Percentiles rank a stretch among this genome's conserved stretches.
Evolutionary conservation across 2,113 vertebrate genomes (phyloP).

Genomic region (Cephalopholis sonnerati): DNA sequence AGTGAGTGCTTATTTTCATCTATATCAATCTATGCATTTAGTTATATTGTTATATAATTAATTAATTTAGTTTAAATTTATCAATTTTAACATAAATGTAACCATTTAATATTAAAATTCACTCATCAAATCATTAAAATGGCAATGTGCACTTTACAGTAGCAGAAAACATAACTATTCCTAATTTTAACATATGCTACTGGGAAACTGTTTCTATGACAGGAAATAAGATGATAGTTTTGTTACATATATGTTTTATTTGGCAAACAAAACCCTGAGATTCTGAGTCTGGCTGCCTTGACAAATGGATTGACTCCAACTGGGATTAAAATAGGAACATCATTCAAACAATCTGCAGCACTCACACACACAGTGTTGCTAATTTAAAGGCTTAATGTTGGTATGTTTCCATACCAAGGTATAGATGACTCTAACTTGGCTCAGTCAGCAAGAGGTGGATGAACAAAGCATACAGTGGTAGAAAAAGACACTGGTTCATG

Average conservation of each 20-base stretch:
- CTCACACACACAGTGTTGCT: conserved; percentile 16
- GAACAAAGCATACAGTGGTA: background rate
- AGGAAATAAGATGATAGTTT: background rate
- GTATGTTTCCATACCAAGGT: conserved; percentile 21
- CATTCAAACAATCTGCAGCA: conserved; percentile 23
- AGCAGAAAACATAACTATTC: too few relatives aligned
- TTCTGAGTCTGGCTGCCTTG: background rate
- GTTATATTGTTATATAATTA: too few relatives aligned
- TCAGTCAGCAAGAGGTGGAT: background rate
- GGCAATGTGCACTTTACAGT: background rate
- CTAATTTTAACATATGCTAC: too few relatives aligned
- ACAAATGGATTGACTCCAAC: background rate
- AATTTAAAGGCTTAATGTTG: conserved; percentile 39
- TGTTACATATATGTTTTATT: background rate
- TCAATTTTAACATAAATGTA: too few relatives aligned
- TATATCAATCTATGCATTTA: too few relatives aligned
- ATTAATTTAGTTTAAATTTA: too few relatives aligned
- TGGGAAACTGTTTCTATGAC: background rate
- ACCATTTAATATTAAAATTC: background rate
- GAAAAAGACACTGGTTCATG: background rate
- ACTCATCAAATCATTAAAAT: background rate
- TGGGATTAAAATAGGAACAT: conserved; percentile 28
- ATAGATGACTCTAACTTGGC: conserved; percentile 14
- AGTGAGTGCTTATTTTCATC: too few relatives aligned
- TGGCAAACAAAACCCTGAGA: background rate